Conservation (phyloP, 1,140 invertebrate genomes). For the Drosophila punjabiensis region DNA sequence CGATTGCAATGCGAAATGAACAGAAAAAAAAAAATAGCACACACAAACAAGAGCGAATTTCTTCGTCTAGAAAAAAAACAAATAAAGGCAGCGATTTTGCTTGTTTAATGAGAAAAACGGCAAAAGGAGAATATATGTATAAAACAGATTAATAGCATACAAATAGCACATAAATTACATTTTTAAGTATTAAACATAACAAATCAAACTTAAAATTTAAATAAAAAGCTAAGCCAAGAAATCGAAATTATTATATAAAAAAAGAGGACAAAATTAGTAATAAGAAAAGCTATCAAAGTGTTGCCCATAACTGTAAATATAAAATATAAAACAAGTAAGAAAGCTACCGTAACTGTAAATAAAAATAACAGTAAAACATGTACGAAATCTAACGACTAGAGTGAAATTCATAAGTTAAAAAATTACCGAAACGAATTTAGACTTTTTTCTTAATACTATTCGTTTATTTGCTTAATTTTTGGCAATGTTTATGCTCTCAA, state of each 20-base stretch:
- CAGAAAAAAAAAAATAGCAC: constrained; percentile 7
- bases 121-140: neutral
- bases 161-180: neutral
- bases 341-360: neutral
- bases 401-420: neutral
- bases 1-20: constrained; percentile 41
- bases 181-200: neutral
- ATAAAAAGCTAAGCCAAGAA: neutral
- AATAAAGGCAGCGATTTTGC: constrained; percentile 17
- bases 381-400: neutral
- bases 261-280: too few relatives aligned
- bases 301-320: neutral
- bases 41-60: constrained; percentile 19
- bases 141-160: neutral
- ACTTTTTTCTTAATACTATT: neutral
- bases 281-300: neutral
- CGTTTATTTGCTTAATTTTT: constrained; percentile 1
- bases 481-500: constrained; percentile 17
- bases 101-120: constrained; percentile 15
- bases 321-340: neutral
- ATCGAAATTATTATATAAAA: too few relatives aligned
- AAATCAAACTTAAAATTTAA: neutral
- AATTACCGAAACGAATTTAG: neutral
- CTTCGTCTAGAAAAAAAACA: constrained; percentile 26
- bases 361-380: neutral